A percentile compares a stretch with the other conserved stretches of the same genome.
Evolutionary conservation across 2,888 invertebrate genomes (phyloP).

Genomic region (Zhuqinia jingwanae): DNA sequence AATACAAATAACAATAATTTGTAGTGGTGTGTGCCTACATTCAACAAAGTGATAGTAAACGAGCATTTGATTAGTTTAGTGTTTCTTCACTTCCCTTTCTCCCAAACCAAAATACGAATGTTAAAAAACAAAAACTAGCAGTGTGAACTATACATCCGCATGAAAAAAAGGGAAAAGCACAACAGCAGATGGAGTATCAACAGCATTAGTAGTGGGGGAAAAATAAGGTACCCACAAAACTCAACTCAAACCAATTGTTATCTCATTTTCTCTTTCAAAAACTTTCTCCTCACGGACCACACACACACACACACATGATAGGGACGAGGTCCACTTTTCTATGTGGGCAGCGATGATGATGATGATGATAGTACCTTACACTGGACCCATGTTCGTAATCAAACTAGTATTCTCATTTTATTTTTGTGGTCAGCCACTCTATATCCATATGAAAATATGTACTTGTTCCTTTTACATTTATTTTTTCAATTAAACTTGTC

Average conservation of each 20-base stretch:
- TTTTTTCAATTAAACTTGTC: conserved; percentile 56
- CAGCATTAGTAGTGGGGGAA: too few species aligned
- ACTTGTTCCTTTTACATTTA: too few species aligned
- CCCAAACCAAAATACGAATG: conserved; percentile 51
- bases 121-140: conserved; percentile 23
- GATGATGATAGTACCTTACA: too few species aligned
- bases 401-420: too few species aligned
- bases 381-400: too few species aligned
- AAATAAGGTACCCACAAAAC: conserved; percentile 53
- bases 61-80: conserved; percentile 69
- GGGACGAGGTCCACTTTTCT: too few species aligned
- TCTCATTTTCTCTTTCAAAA: conserved; percentile 68
- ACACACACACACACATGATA: too few species aligned
- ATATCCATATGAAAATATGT: too few species aligned
- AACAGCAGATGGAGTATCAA: conserved; percentile 60
- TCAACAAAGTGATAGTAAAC: conserved; percentile 54
- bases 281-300: conserved; percentile 47
- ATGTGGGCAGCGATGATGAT: too few species aligned
- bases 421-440: too few species aligned
- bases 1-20: conserved; percentile 49
- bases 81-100: too few species aligned
- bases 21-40: conserved; percentile 40
- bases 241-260: conserved; percentile 70
- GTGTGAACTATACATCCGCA: neutral
- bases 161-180: conserved; percentile 48